Conservation (phyloP, 2,113 vertebrate genomes). For the Muscicapa adusta region DNA sequence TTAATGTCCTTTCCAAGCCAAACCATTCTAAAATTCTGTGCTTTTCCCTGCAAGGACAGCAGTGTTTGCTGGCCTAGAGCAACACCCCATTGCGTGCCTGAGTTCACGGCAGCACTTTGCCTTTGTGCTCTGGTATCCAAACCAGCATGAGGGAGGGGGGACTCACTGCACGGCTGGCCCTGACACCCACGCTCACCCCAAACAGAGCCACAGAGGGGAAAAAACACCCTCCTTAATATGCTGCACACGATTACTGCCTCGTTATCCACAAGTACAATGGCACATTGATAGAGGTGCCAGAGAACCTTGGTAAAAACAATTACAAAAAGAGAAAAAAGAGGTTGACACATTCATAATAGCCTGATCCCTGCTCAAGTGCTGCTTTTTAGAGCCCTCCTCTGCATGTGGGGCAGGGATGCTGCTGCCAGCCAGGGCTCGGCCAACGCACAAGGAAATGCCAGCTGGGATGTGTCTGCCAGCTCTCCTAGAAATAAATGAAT, state of each 20-base stretch:
- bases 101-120: background rate
- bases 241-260: rapidly evolving
- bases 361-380: background rate
- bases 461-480: background rate
- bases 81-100: background rate
- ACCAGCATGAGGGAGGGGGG: background rate
- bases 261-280: background rate
- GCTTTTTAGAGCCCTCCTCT: background rate
- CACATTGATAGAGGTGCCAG: conserved; percentile 11
- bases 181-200: background rate
- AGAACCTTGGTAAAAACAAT: background rate
- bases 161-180: background rate
- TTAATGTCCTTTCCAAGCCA: background rate
- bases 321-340: background rate
- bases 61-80: background rate
- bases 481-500: background rate
- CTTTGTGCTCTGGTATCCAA: background rate
- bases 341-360: background rate
- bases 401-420: background rate
- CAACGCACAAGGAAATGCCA: background rate
- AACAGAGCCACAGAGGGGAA: background rate
- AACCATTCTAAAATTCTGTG: background rate
- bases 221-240: background rate
- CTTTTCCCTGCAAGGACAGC: background rate
- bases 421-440: background rate